Base-by-base conservation (phyloP, 2,888 invertebrate genomes). In the Neelides folsomi region DNA sequence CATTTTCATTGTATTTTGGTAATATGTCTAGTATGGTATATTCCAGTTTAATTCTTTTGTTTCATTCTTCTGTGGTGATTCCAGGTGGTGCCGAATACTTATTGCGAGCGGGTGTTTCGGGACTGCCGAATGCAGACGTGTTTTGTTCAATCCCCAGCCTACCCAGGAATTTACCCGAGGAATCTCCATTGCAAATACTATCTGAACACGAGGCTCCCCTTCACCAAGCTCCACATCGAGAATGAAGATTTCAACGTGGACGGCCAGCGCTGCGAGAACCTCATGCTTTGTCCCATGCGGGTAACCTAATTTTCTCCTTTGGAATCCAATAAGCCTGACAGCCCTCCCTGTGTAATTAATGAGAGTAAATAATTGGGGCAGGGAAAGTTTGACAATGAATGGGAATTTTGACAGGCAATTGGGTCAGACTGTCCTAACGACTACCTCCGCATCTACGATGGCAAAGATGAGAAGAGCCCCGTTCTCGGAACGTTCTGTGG, bases 221-320 rank as follows among this genome's bases (percentile, higher is more conserved):
- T 86, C 74, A 89, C 89, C 69, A 87, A 87, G 72, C 76, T 88
- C 64, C 87, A 89, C 73, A 86, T 89, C 66, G 88, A 89, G 70
- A 89, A 89, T 70, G 88, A 89, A 69, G 88, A 89, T 71, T 90
- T 90, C 73, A 89, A 90, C 70, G 87, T 90, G 65, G 90, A 90
- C 66, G 90, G 90, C 1, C 89, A 90, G 68, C 77, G 90, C 51
- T 90, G 90, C 69, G 90, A 92, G 72, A 90, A 90, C 70, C 86
- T 90, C 65, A 89, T 92, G 85, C 87, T 89, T 1, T 92, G 90
- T 67, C 90, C 90, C 19, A 89, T 90, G 82, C 76, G 27, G 27
- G 27, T 27, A 27, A 27, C 27, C 27, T 27, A 27, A 27, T 27
- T 27, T 27, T 27, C 27, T 7, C 27, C 27, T 27, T 27, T 27